Evolutionary conservation across 2,797 vertebrate genomes (phyloP).

Genomic region (Lutjanus campechanus): DNA sequence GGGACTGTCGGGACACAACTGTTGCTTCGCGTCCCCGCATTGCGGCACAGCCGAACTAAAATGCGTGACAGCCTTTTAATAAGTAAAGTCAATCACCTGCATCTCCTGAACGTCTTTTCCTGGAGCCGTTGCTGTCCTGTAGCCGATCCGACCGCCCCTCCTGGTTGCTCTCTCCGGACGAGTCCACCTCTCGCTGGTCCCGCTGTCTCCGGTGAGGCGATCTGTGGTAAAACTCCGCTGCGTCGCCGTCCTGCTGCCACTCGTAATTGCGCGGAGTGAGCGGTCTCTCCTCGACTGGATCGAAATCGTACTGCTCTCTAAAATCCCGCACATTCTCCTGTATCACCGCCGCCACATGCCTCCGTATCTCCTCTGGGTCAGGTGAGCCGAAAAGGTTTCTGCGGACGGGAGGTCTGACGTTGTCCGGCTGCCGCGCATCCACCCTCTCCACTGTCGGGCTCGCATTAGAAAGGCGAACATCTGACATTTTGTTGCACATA

Average conservation of each 20-base stretch:
- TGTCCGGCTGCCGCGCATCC: constrained; percentile 90
- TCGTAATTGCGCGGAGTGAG: constrained; percentile 86
- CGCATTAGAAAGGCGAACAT: constrained; percentile 95
- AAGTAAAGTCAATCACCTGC: constrained; percentile 80
- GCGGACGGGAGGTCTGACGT: constrained; percentile 88
- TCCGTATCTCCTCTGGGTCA: constrained; percentile 86
- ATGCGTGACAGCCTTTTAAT: not conserved
- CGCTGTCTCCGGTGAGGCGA: constrained; percentile 66
- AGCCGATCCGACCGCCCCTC: constrained; percentile 50
- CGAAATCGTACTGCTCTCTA: constrained; percentile 90
- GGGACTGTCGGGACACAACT: constrained; percentile 15
- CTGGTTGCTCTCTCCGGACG: constrained; percentile 72
- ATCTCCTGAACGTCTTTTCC: constrained; percentile 86
- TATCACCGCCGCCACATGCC: constrained; percentile 78
- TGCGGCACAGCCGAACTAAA: not conserved
- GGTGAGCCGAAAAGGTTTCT: constrained; percentile 91
- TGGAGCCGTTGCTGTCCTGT: not conserved
- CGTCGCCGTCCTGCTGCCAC: constrained; percentile 87
- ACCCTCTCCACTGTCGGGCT: constrained; percentile 95
- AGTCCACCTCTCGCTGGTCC: constrained; percentile 73
- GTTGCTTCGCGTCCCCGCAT: constrained; percentile 20
- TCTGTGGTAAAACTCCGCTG: constrained; percentile 91
- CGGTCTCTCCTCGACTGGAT: constrained; percentile 87
- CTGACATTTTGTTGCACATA: constrained; percentile 93
- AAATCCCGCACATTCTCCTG: constrained; percentile 83